Evolutionary conservation across 2,888 invertebrate species (phyloP), one percentile per base, ranked within the genome.

Genomic region (Nomada ferruginata): DNA sequence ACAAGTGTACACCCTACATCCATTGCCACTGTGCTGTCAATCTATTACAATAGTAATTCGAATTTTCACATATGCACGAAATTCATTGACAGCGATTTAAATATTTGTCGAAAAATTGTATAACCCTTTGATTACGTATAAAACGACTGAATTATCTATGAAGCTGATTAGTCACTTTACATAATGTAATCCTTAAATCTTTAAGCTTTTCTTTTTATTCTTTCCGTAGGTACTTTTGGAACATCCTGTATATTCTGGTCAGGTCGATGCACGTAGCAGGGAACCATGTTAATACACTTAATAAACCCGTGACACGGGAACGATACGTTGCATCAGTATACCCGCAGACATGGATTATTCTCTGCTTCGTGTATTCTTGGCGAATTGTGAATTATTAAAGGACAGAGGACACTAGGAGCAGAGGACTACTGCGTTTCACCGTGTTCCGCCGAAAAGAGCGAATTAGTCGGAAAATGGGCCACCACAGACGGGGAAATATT

Each of bases 301-400:
- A 84, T 84, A 84, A 84, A 83, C 84, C 66, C 77, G 64, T 69
- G 74, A 57, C 77, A 74, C 64, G 75, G 72, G 84, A 83, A 83
- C 76, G 82, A 84, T 82, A 76, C 82, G 78, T 60, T 73, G 78
- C 69, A 65, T 74, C 75, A 60, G 65, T 23, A 44, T 36, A 53
- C 18, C 26, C 52, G 36, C 76, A 52, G 50, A 60, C 65, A 29
- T 20, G 65, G 44, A 57, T 72, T 76, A 66, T 47, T 59, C 70
- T 9, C n/a, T 15, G 59, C 18, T 53, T 26, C 10, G 42, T 18
- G 63, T 70, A 44, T 70, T 69, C 65, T 80, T 55, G 55, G 74
- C 74, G 63, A 74, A 80, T 74, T 69, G 66, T 82, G 57, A 82
- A 70, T 81, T 81, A 73, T 74, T 69, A 64, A 76, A 70, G 72